Evolutionary conservation across 2,888 invertebrate genomes (phyloP).

Genomic region (Reticulitermes lucifugus): DNA sequence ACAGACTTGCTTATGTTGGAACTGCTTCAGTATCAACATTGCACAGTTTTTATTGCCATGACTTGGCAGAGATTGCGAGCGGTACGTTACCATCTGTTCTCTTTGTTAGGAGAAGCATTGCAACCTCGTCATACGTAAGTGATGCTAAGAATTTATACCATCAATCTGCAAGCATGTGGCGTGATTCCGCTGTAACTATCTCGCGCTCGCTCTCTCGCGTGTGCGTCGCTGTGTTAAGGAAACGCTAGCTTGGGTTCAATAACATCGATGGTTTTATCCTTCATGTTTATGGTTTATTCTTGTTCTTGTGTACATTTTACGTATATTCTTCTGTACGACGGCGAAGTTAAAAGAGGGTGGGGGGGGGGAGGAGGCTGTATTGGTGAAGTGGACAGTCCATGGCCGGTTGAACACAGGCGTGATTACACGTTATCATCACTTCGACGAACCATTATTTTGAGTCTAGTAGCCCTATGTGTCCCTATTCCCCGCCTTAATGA

Average conservation of each 20-base stretch:
- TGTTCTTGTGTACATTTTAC: no score
- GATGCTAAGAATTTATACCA: neutral
- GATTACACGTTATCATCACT: no score
- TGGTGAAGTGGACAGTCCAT: no score
- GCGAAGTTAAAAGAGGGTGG: no score
- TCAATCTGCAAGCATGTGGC: neutral
- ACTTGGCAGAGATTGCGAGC: neutral
- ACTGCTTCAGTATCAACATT: neutral
- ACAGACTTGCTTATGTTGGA: neutral
- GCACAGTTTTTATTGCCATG: neutral
- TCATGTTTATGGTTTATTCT: neutral
- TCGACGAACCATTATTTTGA: no score
- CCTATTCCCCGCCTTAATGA: no score
- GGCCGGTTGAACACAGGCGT: no score
- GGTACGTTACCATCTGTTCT: neutral
- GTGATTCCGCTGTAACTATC: no score
- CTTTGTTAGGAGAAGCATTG: neutral
- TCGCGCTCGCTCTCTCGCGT: neutral
- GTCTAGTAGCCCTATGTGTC: no score
- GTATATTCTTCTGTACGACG: no score
- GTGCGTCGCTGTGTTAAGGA: neutral
- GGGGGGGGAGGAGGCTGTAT: no score
- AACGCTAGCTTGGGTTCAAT: neutral
- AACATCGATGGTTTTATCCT: neutral
- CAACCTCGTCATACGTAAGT: neutral